These are phyloP conservation scores for Carcharodon carcharias DNA, from an alignment of 2,797 vertebrate genomes.

Conservation along the genomic window DNA sequence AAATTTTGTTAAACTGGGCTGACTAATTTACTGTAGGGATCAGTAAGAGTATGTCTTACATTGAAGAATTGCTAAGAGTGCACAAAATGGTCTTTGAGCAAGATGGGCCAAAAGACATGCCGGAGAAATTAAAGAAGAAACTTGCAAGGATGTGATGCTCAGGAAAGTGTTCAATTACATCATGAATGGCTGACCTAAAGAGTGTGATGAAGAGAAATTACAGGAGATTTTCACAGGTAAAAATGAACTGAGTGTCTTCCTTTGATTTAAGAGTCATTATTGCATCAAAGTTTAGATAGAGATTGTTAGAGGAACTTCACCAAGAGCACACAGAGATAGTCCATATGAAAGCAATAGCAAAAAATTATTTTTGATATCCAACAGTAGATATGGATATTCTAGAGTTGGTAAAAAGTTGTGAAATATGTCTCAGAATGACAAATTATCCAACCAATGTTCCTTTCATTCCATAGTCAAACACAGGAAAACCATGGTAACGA, in stretches of 20 bases:
- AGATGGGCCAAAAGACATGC: not conserved
- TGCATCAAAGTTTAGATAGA: no score
- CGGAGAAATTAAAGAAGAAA: not conserved
- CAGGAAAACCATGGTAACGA: not conserved
- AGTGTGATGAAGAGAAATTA: not conserved
- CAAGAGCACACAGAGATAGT: not conserved
- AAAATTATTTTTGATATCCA: not conserved
- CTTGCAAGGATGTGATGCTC: no score
- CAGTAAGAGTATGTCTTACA: no score
- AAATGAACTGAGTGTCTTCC: not conserved
- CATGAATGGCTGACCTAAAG: no score
- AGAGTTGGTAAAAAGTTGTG: not conserved
- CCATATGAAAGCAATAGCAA: not conserved
- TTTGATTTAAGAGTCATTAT: no score
- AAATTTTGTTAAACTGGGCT: no score
- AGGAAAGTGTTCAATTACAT: no score
- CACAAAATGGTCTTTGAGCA: not conserved
- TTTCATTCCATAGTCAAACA: not conserved
- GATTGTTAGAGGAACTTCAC: no score
- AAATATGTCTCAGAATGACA: not conserved
- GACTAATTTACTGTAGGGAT: no score
- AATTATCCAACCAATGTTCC: not conserved
- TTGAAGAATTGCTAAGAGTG: no score
- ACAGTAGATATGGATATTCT: not conserved
- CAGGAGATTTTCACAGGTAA: not conserved